A percentile compares a stretch with the other conserved stretches of the same genome.
These are phyloP conservation scores for Dendropsophus ebraccatus DNA, from an alignment of 2,113 vertebrate genomes.

Conservation along the genomic window DNA sequence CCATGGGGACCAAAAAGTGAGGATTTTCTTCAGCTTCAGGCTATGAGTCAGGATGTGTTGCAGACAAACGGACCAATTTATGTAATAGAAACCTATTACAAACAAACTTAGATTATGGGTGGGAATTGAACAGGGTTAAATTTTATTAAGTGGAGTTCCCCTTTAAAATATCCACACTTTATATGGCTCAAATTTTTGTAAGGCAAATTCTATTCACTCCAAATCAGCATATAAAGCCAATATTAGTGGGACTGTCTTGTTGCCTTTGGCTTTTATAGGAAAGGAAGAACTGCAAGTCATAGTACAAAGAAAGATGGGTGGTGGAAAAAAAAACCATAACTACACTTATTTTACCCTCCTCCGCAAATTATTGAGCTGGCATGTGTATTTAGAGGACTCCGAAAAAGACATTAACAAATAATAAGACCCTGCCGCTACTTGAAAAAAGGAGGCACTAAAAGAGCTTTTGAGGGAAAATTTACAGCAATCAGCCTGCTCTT, in stretches of 20 bases:
- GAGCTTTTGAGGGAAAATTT: conserved; percentile 48
- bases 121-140: too few relatives aligned
- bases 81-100: too few relatives aligned
- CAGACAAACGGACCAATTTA: too few relatives aligned
- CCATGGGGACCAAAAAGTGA: too few relatives aligned
- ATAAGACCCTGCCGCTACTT: conserved; percentile 49
- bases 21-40: too few relatives aligned
- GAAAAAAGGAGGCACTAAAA: conserved; percentile 43
- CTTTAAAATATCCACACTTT: too few relatives aligned
- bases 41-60: too few relatives aligned
- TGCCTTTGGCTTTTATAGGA: conserved; percentile 4
- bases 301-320: conserved; percentile 13
- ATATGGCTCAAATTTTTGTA: not conserved
- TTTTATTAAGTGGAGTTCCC: too few relatives aligned
- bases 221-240: not conserved
- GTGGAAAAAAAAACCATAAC: conserved; percentile 31
- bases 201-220: not conserved
- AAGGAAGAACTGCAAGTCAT: conserved; percentile 15
- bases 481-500: conserved; percentile 50
- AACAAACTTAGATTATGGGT: too few relatives aligned
- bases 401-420: conserved; percentile 46
- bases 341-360: conserved; percentile 35
- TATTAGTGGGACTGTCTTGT: not conserved
- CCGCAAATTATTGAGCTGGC: conserved; percentile 25
- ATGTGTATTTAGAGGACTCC: conserved; percentile 47